phyloP scores from a whole-genome alignment of 2,113 vertebrate species.

The Morone saxatilis region DNA sequence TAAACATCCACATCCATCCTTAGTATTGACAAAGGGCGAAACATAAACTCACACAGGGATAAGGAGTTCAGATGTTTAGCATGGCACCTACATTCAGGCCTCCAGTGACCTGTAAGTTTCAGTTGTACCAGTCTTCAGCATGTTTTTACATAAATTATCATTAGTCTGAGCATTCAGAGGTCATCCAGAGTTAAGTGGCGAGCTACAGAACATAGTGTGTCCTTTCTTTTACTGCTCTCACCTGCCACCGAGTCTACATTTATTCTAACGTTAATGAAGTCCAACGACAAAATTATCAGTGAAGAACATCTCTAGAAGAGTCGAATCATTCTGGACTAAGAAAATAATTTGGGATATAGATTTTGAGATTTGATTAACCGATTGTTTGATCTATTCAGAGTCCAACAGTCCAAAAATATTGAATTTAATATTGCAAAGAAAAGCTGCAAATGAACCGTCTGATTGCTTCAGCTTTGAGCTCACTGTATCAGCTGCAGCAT shows the following conservation, averaged over 20 bases:
- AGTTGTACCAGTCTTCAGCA: not conserved
- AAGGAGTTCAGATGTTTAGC: not conserved
- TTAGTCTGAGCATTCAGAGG: constrained; percentile 25
- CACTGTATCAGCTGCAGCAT: no score
- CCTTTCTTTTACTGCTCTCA: not conserved
- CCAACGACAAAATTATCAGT: not conserved
- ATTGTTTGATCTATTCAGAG: no score
- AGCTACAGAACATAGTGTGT: not conserved
- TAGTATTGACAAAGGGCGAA: no score
- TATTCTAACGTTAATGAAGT: constrained; percentile 1
- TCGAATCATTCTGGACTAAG: no score
- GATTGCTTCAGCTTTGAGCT: no score
- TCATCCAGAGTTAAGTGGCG: constrained; percentile 7
- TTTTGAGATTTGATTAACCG: no score
- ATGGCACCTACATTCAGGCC: not conserved
- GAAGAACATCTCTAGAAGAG: not conserved
- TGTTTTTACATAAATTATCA: constrained; percentile 4
- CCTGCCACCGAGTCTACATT: not conserved
- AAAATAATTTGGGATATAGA: no score
- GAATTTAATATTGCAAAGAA: no score
- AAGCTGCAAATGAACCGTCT: no score
- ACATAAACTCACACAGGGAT: not conserved
- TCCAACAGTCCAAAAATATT: no score
- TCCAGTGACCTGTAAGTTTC: not conserved
- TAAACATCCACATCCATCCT: no score